These are phyloP conservation scores for Heteronetta atricapilla DNA, from an alignment of 2,113 vertebrate genomes.

Conservation along the genomic window DNA sequence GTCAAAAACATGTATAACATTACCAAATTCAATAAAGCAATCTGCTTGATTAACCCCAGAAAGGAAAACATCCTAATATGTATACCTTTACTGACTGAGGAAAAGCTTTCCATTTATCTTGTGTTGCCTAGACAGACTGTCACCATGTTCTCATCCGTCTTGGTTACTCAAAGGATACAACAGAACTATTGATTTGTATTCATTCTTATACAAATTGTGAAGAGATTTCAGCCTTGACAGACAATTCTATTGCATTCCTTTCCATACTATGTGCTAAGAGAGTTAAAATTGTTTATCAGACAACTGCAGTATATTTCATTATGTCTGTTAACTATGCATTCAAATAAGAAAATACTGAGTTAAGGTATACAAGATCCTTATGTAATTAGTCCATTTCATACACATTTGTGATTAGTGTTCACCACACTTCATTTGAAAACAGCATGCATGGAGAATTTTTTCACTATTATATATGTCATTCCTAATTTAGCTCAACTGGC, in stretches of 20 bases:
- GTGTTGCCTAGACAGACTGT: conserved; percentile 60
- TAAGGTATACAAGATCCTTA: conserved; percentile 2
- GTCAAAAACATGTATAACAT: not conserved
- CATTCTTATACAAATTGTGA: conserved; percentile 59
- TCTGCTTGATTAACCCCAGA: conserved; percentile 22
- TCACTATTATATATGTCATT: not conserved
- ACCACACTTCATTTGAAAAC: not conserved
- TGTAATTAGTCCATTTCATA: not conserved
- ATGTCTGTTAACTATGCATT: not conserved
- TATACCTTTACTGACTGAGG: conserved; percentile 67
- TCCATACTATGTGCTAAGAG: conserved; percentile 3
- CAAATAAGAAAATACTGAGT: conserved; percentile 8
- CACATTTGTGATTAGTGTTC: conserved; percentile 1
- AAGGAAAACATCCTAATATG: conserved; percentile 59
- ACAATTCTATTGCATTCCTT: not conserved
- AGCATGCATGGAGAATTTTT: not conserved
- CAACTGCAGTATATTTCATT: conserved; percentile 2
- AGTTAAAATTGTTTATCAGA: conserved; percentile 1
- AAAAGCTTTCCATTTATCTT: conserved; percentile 52
- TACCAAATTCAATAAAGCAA: not conserved
- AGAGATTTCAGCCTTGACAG: conserved; percentile 23
- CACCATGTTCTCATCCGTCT: conserved; percentile 70
- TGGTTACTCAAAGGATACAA: conserved; percentile 72
- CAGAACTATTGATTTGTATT: conserved; percentile 77
- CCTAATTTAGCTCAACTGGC: conserved; percentile 7